Evolutionary conservation across 1,140 invertebrate species (phyloP).

Genomic region (Drosophila subpulchrella): DNA sequence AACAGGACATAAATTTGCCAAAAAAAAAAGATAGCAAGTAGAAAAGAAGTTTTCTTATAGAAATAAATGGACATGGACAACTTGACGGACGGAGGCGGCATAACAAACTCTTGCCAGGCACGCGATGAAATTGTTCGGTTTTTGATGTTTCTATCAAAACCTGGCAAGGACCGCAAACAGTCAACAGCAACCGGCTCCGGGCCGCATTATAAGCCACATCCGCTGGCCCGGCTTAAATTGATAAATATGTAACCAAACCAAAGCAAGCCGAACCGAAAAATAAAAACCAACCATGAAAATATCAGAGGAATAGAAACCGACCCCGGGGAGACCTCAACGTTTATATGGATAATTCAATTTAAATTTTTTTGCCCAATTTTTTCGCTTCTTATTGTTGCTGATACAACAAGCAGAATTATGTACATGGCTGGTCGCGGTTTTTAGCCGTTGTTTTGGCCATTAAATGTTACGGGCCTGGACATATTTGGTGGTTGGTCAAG

Average conservation of each 20-base stretch:
- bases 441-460: conserved; percentile 68
- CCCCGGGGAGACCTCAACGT: conserved; percentile 61
- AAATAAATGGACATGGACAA: conserved; percentile 67
- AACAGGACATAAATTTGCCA: conserved; percentile 56
- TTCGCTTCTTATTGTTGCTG: conserved; percentile 35
- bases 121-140: conserved; percentile 70
- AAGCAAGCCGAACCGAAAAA: not conserved
- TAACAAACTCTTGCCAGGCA: conserved; percentile 76
- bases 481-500: conserved; percentile 46
- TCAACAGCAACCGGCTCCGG: conserved; percentile 18
- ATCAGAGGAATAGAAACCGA: conserved; percentile 22
- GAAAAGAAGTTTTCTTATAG: conserved; percentile 36
- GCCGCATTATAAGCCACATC: conserved; percentile 79
- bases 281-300: conserved; percentile 7
- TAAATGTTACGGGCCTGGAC: conserved; percentile 67
- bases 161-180: conserved; percentile 22
- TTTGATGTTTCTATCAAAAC: conserved; percentile 75
- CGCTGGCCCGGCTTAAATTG: conserved; percentile 72
- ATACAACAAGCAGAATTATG: conserved; percentile 68
- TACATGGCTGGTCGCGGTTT: conserved; percentile 64
- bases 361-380: conserved; percentile 70
- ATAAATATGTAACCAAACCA: conserved; percentile 64
- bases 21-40: conserved; percentile 20
- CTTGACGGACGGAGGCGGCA: conserved; percentile 57
- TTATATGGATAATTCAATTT: conserved; percentile 83